Percentiles rank a stretch among this genome's conserved stretches.
Evolutionary conservation across 2,113 vertebrate genomes (phyloP).

Genomic region (Casuarius casuarius): DNA sequence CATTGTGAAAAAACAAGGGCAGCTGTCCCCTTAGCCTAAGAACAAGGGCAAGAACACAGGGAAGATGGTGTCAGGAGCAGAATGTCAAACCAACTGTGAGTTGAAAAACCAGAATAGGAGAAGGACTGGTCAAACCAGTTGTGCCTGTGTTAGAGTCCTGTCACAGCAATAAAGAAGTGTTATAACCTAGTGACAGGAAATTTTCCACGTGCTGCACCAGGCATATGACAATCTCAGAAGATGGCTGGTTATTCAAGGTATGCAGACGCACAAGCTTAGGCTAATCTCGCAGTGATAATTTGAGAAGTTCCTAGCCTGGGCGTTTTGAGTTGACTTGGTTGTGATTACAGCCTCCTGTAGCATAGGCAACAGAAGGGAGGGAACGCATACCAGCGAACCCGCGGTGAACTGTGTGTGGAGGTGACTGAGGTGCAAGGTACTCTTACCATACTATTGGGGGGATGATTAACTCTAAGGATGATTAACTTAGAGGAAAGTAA

Average conservation of each 20-base stretch:
- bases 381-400: fast-evolving
- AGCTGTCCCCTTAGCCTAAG: background rate
- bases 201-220: fast-evolving
- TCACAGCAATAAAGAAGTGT: background rate
- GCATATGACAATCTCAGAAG: background rate
- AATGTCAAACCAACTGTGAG: background rate
- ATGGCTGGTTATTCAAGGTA: background rate
- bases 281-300: background rate
- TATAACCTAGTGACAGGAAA: background rate
- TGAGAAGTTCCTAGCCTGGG: background rate
- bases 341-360: background rate
- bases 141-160: background rate
- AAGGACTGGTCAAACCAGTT: background rate
- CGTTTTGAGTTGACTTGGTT: background rate
- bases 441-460: fast-evolving
- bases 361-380: background rate
- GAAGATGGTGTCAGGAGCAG: background rate
- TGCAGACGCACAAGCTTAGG: background rate
- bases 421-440: background rate
- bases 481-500: background rate
- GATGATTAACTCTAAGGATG: background rate
- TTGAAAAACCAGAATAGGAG: background rate
- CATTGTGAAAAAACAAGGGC: fast-evolving
- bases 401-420: fast-evolving
- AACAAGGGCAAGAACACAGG: fast-evolving